These are phyloP conservation scores for Frieseomelitta varia DNA, from an alignment of 1,140 invertebrate genomes.

Conservation along the genomic window DNA sequence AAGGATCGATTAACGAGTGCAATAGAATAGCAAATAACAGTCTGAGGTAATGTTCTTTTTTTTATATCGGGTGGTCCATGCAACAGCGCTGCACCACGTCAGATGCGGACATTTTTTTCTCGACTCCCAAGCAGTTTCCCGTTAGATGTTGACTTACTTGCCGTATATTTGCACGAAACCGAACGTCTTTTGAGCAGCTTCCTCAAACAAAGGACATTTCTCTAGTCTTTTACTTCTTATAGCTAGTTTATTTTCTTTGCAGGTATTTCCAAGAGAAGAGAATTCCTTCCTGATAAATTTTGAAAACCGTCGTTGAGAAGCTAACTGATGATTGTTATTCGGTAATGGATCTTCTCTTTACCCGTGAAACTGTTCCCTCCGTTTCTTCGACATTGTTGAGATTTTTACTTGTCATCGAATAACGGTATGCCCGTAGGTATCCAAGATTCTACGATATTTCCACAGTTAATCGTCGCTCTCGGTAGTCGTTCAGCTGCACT, in stretches of 20 bases:
- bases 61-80: conserved; percentile 9
- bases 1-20: background rate
- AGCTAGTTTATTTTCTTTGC: background rate
- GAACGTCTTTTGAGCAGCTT: background rate
- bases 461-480: conserved; percentile 1
- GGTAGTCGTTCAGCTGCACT: too few relatives aligned
- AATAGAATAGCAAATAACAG: background rate
- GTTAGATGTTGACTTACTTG: conserved; percentile 59
- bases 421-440: conserved; percentile 37
- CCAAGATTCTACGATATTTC: conserved; percentile 21
- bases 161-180: conserved; percentile 35
- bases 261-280: background rate
- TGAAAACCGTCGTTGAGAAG: background rate
- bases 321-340: background rate
- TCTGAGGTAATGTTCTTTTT: background rate
- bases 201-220: background rate
- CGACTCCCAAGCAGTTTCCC: conserved; percentile 34
- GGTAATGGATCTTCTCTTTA: conserved; percentile 8
- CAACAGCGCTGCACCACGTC: conserved; percentile 4
- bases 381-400: conserved; percentile 30
- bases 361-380: background rate
- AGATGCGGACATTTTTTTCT: conserved; percentile 43
- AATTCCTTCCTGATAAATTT: background rate
- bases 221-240: background rate
- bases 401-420: conserved; percentile 54